A percentile compares a stretch with the other conserved stretches of the same genome.
Conservation (phyloP, 1,140 invertebrate genomes). For the Solen grandis region DNA sequence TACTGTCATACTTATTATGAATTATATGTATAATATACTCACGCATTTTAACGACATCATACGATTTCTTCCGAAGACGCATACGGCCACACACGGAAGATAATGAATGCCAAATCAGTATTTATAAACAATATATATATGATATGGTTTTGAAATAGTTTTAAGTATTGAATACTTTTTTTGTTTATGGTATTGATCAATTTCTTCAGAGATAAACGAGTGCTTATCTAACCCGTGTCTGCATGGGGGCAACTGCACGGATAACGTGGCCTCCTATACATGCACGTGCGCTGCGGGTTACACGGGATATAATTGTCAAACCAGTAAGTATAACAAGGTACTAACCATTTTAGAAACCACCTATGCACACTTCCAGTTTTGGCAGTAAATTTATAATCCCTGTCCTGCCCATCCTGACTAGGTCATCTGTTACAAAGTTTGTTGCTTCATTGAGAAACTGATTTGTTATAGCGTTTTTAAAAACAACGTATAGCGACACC, state of each 20-base stretch:
- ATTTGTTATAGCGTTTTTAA: too few relatives aligned
- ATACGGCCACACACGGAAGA: too few relatives aligned
- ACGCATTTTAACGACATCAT: too few relatives aligned
- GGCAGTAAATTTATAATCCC: neutral
- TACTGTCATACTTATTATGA: neutral
- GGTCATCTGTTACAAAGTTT: too few relatives aligned
- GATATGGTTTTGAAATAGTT: neutral
- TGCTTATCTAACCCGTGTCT: constrained; percentile 23
- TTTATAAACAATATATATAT: neutral
- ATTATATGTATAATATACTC: neutral
- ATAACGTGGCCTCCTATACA: neutral
- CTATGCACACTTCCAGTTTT: neutral
- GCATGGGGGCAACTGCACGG: constrained; percentile 13
- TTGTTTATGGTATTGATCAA: neutral
- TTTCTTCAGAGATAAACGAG: constrained; percentile 39
- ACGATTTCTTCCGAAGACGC: too few relatives aligned
- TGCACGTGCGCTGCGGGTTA: constrained; percentile 25
- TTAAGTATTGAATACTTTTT: neutral
- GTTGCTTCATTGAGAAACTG: too few relatives aligned
- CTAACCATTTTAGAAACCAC: neutral
- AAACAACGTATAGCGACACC: too few relatives aligned
- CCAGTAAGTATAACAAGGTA: neutral
- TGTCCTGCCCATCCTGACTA: neutral
- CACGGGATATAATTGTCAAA: constrained; percentile 9
- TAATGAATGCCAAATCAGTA: neutral